phyloP scores from a whole-genome alignment of 2,888 invertebrate genomes.

The Scaptomyza flava region DNA sequence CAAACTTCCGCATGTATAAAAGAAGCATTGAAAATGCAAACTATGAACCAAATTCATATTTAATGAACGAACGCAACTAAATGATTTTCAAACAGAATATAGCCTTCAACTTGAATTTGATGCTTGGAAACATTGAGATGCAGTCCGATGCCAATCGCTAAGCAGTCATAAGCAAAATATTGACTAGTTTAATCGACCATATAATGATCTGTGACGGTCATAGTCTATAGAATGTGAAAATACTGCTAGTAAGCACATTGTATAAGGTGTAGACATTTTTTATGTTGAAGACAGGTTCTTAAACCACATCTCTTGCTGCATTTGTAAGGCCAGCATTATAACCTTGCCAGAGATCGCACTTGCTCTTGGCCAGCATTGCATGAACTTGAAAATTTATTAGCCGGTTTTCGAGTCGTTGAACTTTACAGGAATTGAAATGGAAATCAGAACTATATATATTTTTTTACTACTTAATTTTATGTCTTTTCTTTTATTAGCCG shows the following conservation, averaged over 20 bases:
- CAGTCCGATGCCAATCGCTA: conserved; percentile 33
- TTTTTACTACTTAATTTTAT: background rate
- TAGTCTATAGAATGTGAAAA: conserved; percentile 33
- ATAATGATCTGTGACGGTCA: conserved; percentile 36
- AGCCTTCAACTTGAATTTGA: conserved; percentile 71
- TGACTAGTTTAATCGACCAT: background rate
- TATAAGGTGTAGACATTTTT: background rate
- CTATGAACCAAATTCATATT: conserved; percentile 70
- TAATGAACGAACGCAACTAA: conserved; percentile 51
- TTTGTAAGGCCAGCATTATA: conserved; percentile 27
- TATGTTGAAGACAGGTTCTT: conserved; percentile 45
- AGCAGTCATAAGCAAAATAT: conserved; percentile 24
- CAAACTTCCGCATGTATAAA: conserved; percentile 62
- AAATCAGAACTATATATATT: no score
- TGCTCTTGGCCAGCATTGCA: conserved; percentile 28
- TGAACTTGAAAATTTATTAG: conserved; percentile 36
- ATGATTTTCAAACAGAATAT: conserved; percentile 9
- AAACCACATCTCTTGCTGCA: conserved; percentile 30
- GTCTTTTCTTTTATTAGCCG: conserved; percentile 41
- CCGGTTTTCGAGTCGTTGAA: conserved; percentile 63
- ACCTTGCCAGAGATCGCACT: conserved; percentile 51
- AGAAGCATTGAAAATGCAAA: conserved; percentile 59
- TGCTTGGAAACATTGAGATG: conserved; percentile 26
- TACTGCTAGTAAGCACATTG: conserved; percentile 5
- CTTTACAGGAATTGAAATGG: conserved; percentile 49